Conservation (phyloP, 2,113 vertebrate genomes). For the Siniperca knerii region DNA sequence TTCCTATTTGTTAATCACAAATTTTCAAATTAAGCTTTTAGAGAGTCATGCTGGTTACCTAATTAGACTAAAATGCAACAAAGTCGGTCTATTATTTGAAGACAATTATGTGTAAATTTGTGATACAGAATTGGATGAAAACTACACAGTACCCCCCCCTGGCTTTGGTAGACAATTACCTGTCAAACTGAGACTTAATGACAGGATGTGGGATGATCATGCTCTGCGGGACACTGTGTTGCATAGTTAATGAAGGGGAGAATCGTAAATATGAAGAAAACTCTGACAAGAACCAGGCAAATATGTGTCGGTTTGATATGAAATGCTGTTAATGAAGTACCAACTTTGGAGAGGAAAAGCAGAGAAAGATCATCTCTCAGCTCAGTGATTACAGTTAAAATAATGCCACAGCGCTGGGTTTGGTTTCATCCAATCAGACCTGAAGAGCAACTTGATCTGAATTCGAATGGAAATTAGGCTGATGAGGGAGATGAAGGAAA, state of each 20-base stretch:
- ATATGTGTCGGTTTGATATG: slow-evolving; percentile 26
- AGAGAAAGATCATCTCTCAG: slow-evolving; percentile 17
- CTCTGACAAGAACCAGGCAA: not conserved
- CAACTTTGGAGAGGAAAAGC: not conserved
- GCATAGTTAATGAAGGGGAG: slow-evolving; percentile 16
- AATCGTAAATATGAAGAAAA: not conserved
- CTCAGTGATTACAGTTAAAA: slow-evolving; percentile 29
- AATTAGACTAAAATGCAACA: slow-evolving; percentile 26
- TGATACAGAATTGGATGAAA: not conserved
- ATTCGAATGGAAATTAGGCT: slow-evolving; percentile 40
- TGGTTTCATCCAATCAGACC: slow-evolving; percentile 34
- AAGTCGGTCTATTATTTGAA: not conserved
- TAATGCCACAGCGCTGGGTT: slow-evolving; percentile 25
- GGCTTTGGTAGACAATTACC: slow-evolving; percentile 23
- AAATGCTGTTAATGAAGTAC: slow-evolving; percentile 20
- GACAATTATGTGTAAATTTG: slow-evolving; percentile 4
- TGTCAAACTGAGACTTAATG: slow-evolving; percentile 25
- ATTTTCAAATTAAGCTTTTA: not conserved
- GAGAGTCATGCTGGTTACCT: not conserved
- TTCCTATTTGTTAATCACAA: not conserved
- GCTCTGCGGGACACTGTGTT: not conserved
- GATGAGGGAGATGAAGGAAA: not conserved
- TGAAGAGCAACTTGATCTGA: slow-evolving; percentile 25
- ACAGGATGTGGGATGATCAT: slow-evolving; percentile 18
- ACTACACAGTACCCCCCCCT: not conserved